A percentile compares a stretch with the other conserved stretches of the same genome.
phyloP scores from a whole-genome alignment of 2,113 vertebrate species.

The Microcebus jonahi region DNA sequence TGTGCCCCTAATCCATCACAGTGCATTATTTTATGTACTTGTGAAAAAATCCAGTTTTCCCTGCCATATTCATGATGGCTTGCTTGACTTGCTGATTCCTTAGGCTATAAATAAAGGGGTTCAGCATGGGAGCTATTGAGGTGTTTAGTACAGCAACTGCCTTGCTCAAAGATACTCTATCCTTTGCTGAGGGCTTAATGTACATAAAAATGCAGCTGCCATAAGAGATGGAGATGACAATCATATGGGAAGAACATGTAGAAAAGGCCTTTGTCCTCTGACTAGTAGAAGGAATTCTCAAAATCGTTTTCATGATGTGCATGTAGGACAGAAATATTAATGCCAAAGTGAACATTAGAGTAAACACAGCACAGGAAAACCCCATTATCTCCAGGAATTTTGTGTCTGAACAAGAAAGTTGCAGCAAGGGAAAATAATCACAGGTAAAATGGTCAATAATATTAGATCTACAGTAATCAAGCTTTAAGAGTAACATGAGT shows the following conservation, averaged over 20 bases:
- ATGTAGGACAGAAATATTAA: constrained; percentile 50
- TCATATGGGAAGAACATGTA: constrained; percentile 69
- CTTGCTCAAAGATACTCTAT: constrained; percentile 54
- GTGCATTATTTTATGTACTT: not conserved
- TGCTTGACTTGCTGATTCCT: constrained; percentile 66
- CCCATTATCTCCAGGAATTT: constrained; percentile 51
- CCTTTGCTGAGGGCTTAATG: constrained; percentile 60
- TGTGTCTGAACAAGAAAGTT: constrained; percentile 68
- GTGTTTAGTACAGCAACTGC: constrained; percentile 64
- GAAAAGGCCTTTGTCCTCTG: constrained; percentile 76
- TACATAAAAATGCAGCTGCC: constrained; percentile 73
- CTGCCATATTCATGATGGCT: constrained; percentile 45
- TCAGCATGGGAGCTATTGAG: constrained; percentile 63
- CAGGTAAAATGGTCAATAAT: constrained; percentile 67
- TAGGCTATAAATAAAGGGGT: constrained; percentile 72
- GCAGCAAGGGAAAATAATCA: constrained; percentile 65
- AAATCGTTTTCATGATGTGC: constrained; percentile 42
- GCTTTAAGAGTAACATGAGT: not conserved
- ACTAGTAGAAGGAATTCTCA: constrained; percentile 56
- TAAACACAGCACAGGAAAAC: constrained; percentile 59
- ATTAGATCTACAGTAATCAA: constrained; percentile 55
- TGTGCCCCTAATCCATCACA: not conserved
- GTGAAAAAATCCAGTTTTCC: not conserved
- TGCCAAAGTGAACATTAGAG: constrained; percentile 58
- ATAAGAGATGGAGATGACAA: constrained; percentile 70